These are phyloP conservation scores for Helostoma temminkii DNA, from an alignment of 2,797 vertebrate genomes.

Conservation along the genomic window DNA sequence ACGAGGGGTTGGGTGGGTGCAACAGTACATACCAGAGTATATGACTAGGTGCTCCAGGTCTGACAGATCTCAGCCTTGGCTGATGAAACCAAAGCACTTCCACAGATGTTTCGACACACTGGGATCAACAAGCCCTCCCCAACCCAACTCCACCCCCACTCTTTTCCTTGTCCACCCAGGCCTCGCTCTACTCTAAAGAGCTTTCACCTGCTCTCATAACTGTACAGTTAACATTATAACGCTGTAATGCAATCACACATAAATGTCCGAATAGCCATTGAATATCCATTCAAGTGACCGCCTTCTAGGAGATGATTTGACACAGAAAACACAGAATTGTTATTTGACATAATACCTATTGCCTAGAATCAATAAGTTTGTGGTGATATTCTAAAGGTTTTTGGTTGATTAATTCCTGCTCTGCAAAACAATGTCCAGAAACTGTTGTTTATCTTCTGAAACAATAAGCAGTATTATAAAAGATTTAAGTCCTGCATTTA, in stretches of 20 bases:
- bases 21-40: constrained; percentile 84
- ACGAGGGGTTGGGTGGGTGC: constrained; percentile 77
- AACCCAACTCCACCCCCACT: constrained; percentile 52
- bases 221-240: constrained; percentile 45
- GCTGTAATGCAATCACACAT: constrained; percentile 24
- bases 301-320: constrained; percentile 12
- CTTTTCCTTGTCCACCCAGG: constrained; percentile 52
- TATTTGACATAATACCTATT: constrained; percentile 2
- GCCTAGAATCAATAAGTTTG: constrained; percentile 6
- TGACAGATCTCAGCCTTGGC: constrained; percentile 84
- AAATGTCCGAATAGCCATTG: constrained; percentile 17
- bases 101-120: constrained; percentile 82
- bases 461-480: constrained; percentile 62
- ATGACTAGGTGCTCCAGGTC: constrained; percentile 86
- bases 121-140: constrained; percentile 75
- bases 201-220: constrained; percentile 72
- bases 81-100: constrained; percentile 83
- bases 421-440: constrained; percentile 38
- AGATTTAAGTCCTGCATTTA: constrained; percentile 68
- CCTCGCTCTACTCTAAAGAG: constrained; percentile 58
- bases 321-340: not conserved
- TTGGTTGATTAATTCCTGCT: constrained; percentile 43
- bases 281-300: not conserved
- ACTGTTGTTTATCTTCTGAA: constrained; percentile 58
- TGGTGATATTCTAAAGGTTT: constrained; percentile 17